Conservation (phyloP, 2,797 vertebrate species). For the Pipistrellus pygmaeus region DNA sequence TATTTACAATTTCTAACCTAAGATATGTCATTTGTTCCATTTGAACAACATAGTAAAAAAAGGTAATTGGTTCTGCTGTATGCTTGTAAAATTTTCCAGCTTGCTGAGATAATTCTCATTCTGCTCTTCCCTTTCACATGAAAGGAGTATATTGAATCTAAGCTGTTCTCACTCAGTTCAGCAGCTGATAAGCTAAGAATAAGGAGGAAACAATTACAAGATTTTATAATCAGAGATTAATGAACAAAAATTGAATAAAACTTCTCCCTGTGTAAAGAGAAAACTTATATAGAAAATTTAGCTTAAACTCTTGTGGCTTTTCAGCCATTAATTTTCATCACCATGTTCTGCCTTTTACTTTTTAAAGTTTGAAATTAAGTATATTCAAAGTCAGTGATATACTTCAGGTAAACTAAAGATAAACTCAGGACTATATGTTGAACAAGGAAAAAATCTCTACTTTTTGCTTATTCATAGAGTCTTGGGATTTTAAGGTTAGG, state of each 20-base stretch:
- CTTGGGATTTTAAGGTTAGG: not conserved
- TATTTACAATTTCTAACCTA: not conserved
- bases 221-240: not conserved
- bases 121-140: not conserved
- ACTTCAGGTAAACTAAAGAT: not conserved
- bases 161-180: not conserved
- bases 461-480: slow-evolving; percentile 20
- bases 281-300: slow-evolving; percentile 16
- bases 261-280: not conserved
- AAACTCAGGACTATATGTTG: not conserved
- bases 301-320: not conserved
- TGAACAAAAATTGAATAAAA: slow-evolving; percentile 31
- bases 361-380: slow-evolving; percentile 6
- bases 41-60: slow-evolving; percentile 36
- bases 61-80: slow-evolving; percentile 15
- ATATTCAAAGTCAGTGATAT: not conserved
- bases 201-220: not conserved
- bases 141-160: not conserved
- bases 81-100: not conserved
- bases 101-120: slow-evolving; percentile 6
- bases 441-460: not conserved
- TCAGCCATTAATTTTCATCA: slow-evolving; percentile 10
- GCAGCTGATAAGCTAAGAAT: not conserved
- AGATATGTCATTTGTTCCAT: not conserved
- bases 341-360: not conserved